Percentiles rank a stretch among this genome's conserved stretches.
Conservation (phyloP, 2,113 vertebrate genomes). For the Myiozetetes cayanensis region DNA sequence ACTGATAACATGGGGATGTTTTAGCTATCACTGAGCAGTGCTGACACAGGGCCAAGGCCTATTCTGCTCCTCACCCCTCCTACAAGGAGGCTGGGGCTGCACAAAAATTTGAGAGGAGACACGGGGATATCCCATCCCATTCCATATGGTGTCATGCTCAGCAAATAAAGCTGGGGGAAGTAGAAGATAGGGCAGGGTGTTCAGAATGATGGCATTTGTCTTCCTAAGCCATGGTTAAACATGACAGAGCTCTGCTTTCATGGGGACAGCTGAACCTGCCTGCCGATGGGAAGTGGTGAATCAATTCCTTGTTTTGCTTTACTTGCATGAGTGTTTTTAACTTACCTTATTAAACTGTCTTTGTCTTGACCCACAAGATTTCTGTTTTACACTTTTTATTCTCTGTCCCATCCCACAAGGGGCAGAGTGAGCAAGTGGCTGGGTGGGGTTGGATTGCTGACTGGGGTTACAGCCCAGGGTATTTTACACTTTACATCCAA, state of each 20-base stretch:
- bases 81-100: fast-evolving
- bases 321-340: not conserved
- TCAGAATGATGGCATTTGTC: fast-evolving
- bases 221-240: not conserved
- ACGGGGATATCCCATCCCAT: not conserved
- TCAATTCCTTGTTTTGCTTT: not conserved
- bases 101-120: not conserved
- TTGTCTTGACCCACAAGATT: not conserved
- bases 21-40: not conserved
- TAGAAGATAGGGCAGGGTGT: not conserved
- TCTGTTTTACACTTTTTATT: not conserved
- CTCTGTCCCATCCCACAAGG: fast-evolving
- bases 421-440: not conserved
- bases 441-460: not conserved
- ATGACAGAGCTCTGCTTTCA: not conserved
- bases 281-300: not conserved
- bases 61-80: not conserved
- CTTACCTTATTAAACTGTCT: not conserved
- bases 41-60: not conserved
- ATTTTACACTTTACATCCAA: not conserved
- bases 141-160: not conserved
- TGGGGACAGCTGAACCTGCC: not conserved
- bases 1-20: not conserved
- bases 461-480: not conserved
- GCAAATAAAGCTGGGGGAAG: not conserved